Evolutionary conservation across 2,797 vertebrate species (phyloP).

Genomic region (Anguilla obscura): DNA sequence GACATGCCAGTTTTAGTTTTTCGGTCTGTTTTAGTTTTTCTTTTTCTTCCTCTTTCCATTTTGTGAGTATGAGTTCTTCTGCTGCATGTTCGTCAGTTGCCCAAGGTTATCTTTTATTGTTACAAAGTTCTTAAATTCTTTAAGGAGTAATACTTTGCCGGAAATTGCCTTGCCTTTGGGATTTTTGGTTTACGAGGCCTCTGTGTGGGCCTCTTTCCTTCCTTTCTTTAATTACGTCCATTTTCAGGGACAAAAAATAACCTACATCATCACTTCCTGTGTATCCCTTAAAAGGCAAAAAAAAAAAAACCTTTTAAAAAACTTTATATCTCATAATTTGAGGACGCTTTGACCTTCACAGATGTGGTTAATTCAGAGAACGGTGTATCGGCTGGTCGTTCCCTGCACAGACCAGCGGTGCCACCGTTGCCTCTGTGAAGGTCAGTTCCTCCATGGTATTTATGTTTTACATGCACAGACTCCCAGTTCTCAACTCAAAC

Average conservation of each 20-base stretch:
- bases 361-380: slow-evolving; percentile 8
- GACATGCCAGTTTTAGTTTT: not conserved
- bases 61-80: not conserved
- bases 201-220: not conserved
- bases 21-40: not conserved
- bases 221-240: not conserved
- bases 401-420: not conserved
- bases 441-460: not conserved
- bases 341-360: not conserved
- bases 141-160: not conserved
- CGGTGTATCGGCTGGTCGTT: not conserved
- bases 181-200: not conserved
- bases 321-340: not conserved
- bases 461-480: not conserved
- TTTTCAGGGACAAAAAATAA: not conserved
- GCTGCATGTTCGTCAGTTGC: not conserved
- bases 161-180: not conserved
- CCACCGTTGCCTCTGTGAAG: not conserved
- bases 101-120: not conserved
- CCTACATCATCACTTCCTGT: not conserved
- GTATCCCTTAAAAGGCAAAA: not conserved
- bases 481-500: not conserved
- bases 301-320: not conserved
- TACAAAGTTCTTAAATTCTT: not conserved
- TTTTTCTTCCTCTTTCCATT: not conserved